These are phyloP conservation scores for Drosophila cardini DNA, from an alignment of 1,140 invertebrate genomes.

Conservation along the genomic window DNA sequence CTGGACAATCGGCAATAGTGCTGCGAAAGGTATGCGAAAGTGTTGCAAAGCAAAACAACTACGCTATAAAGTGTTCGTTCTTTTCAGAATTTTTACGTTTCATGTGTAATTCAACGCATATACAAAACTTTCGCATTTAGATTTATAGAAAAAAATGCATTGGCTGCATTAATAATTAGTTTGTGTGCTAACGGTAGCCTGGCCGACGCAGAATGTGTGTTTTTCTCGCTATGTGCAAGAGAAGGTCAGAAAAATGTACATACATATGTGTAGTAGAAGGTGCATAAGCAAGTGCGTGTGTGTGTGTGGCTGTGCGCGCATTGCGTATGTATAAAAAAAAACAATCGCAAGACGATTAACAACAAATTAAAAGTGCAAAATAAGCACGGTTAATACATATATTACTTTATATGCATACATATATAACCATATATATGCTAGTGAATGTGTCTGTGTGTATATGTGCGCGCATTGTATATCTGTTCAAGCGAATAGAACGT, in stretches of 20 bases:
- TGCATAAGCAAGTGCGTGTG: conserved; percentile 37
- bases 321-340: conserved; percentile 62
- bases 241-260: conserved; percentile 77
- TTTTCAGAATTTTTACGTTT: conserved; percentile 55
- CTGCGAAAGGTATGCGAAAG: conserved; percentile 37
- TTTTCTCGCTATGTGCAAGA: conserved; percentile 57
- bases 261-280: conserved; percentile 41
- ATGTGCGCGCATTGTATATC: conserved; percentile 33
- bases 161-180: conserved; percentile 6
- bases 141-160: conserved; percentile 19
- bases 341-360: conserved; percentile 40
- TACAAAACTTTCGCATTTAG: conserved; percentile 33
- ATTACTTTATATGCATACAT: conserved; percentile 22
- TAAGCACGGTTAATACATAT: conserved; percentile 37
- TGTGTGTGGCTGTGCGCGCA: conserved; percentile 38
- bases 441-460: conserved; percentile 16
- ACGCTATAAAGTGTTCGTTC: conserved; percentile 51
- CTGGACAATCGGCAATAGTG: conserved; percentile 22
- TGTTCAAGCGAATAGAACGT: conserved; percentile 45
- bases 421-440: conserved; percentile 9
- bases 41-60: conserved; percentile 56
- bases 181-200: conserved; percentile 13
- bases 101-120: conserved; percentile 41
- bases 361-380: conserved; percentile 57
- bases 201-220: conserved; percentile 26